A percentile compares a stretch with the other conserved stretches of the same genome.
Conservation (phyloP, 2,797 vertebrate genomes). For the Platyrinchus mystaceus region DNA sequence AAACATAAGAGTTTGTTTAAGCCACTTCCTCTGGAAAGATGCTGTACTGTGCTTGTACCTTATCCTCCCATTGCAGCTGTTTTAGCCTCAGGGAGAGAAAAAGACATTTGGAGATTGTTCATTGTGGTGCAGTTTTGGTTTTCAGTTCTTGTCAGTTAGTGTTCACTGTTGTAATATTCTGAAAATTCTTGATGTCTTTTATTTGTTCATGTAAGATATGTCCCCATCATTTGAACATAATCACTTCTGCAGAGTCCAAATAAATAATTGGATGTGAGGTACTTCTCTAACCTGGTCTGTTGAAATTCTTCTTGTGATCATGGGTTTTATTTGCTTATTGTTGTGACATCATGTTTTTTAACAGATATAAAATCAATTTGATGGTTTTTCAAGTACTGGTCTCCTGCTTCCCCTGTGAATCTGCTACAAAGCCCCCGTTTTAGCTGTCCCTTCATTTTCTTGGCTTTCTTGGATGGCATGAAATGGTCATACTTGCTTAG, state of each 20-base stretch:
- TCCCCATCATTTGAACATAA: not conserved
- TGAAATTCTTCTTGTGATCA: not conserved
- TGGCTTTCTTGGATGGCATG: not conserved
- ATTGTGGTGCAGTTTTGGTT: not conserved
- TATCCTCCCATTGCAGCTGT: constrained; percentile 5
- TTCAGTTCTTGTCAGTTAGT: not conserved
- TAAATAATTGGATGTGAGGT: not conserved
- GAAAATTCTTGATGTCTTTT: not conserved
- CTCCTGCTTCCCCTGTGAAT: not conserved
- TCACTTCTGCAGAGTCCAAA: not conserved
- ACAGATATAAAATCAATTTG: not conserved
- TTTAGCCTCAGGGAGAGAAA: not conserved
- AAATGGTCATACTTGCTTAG: not conserved
- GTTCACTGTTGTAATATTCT: not conserved
- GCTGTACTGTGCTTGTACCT: not conserved
- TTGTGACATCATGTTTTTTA: not conserved
- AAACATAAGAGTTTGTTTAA: not conserved
- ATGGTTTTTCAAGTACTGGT: not conserved
- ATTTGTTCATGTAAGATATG: not conserved
- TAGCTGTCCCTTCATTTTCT: not conserved
- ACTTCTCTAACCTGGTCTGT: not conserved
- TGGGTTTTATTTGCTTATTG: not conserved
- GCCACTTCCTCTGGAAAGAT: not conserved
- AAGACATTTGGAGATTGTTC: not conserved
- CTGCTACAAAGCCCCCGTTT: not conserved